These are phyloP conservation scores for Semibalanus balanoides DNA, from an alignment of 1,140 invertebrate species.

Conservation along the genomic window DNA sequence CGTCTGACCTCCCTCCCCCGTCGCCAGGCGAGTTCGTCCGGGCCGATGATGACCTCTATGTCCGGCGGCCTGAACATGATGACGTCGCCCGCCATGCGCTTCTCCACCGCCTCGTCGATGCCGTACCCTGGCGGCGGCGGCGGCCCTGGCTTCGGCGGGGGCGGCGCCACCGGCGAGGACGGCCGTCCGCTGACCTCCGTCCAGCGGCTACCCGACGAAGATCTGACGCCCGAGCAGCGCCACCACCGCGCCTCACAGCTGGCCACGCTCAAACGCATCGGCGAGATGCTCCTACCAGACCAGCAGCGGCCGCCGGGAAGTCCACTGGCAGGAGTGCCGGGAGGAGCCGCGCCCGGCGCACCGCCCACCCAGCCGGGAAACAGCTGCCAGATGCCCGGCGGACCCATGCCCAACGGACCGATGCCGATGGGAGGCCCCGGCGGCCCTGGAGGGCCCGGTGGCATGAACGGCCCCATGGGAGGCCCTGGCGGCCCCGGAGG, in stretches of 20 bases:
- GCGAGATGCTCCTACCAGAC: conserved; percentile 78
- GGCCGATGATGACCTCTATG: neutral
- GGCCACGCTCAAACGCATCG: conserved; percentile 80
- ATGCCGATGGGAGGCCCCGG: neutral
- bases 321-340: conserved; percentile 17
- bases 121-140: neutral
- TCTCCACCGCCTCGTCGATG: neutral
- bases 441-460: conserved; percentile 14
- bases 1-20: too few relatives aligned
- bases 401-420: conserved; percentile 9
- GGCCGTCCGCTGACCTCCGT: neutral
- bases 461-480: conserved; percentile 12
- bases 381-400: neutral
- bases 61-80: neutral
- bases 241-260: conserved; percentile 83
- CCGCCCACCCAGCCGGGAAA: neutral
- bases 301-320: conserved; percentile 27
- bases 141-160: too few relatives aligned
- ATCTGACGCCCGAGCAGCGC: conserved; percentile 86
- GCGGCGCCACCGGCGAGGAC: neutral
- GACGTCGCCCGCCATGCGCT: neutral
- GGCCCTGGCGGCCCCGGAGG: conserved; percentile 9
- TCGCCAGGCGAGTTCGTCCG: neutral
- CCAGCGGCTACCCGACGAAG: conserved; percentile 70
- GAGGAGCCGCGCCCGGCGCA: conserved; percentile 9